phyloP scores from a whole-genome alignment of 2,797 vertebrate species.

The Meriones psammophilus region DNA sequence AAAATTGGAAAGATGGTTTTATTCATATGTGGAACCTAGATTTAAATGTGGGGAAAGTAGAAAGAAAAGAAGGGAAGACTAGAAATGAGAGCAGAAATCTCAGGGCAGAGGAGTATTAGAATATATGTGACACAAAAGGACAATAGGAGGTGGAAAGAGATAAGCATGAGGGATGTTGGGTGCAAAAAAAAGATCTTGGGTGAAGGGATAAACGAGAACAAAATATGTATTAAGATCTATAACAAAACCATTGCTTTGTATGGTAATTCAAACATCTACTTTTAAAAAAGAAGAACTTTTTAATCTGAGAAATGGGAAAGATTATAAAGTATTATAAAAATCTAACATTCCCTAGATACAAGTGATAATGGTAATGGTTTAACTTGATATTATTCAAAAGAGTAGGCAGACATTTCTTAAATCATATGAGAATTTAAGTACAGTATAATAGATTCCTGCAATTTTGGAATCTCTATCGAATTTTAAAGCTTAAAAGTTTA shows the following conservation, averaged over 20 bases:
- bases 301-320: conserved; percentile 60
- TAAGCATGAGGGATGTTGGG: not conserved
- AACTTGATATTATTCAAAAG: conserved; percentile 22
- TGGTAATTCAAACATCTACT: not conserved
- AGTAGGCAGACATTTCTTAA: conserved; percentile 47
- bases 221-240: not conserved
- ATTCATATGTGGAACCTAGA: not conserved
- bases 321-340: conserved; percentile 56
- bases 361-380: not conserved
- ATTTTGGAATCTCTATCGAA: conserved; percentile 41
- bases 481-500: conserved; percentile 60
- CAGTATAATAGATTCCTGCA: not conserved
- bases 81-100: not conserved
- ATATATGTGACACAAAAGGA: not conserved
- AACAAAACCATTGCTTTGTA: not conserved
- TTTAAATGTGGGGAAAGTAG: not conserved
- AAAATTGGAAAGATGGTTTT: not conserved
- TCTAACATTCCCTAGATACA: not conserved
- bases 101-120: not conserved
- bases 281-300: conserved; percentile 23
- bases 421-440: conserved; percentile 20
- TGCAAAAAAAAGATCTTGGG: not conserved
- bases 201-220: not conserved
- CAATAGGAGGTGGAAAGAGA: not conserved
- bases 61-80: not conserved